Conservation (phyloP, 2,888 invertebrate species). For the Dicranocentrus wangi region DNA sequence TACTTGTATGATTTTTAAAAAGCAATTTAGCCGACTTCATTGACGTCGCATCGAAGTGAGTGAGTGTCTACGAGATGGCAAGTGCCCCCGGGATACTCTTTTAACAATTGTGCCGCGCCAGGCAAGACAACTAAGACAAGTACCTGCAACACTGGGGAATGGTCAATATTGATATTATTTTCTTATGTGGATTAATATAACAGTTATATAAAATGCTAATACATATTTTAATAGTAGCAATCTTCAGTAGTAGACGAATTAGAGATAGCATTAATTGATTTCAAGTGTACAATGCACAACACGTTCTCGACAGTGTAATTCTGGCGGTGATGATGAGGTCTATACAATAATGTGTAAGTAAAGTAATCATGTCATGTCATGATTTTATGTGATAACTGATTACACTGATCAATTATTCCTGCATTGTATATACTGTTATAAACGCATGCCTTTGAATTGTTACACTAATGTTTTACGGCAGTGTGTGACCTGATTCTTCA, state of each 20-base stretch:
- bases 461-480: slow-evolving; percentile 13
- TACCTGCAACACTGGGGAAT: no score
- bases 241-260: no score
- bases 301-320: neutral
- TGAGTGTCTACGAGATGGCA: neutral
- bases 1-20: slow-evolving; percentile 33
- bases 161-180: neutral
- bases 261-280: slow-evolving; percentile 51
- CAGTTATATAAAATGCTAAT: neutral
- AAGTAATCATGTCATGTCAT: slow-evolving; percentile 49
- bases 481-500: slow-evolving; percentile 48
- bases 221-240: no score
- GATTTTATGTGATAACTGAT: slow-evolving; percentile 51
- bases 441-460: neutral
- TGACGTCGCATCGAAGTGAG: neutral
- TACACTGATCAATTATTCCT: slow-evolving; percentile 44
- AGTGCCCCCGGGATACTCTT: no score
- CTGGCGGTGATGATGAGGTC: neutral
- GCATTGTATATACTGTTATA: neutral
- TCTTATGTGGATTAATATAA: no score
- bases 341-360: slow-evolving; percentile 9
- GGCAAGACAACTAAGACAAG: no score
- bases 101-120: no score
- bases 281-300: slow-evolving; percentile 37
- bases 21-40: slow-evolving; percentile 37